Evolutionary conservation across 2,113 vertebrate species (phyloP), one percentile per base, ranked within the genome.

Genomic region (Deroptyus accipitrinus): DNA sequence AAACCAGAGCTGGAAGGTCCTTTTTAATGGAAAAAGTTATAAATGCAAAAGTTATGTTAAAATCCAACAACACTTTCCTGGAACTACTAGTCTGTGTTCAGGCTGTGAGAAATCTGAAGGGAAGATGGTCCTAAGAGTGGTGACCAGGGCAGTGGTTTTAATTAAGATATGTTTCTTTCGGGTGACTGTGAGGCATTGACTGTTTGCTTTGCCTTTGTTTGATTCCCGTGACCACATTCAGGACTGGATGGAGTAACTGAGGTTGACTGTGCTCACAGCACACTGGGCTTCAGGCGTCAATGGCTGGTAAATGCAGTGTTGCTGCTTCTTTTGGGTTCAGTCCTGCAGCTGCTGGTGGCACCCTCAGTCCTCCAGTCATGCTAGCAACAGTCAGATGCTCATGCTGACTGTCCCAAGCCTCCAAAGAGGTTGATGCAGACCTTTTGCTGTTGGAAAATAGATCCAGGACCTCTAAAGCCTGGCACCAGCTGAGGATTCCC

Each of bases 341-440:
- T 30, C 66, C 77, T 55, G 24, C 27, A 49, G 37, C 46, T n/a
- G 80, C 4, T 7, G 18, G 15, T 23, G 61, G 2, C 30, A 61
- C 67, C 51, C 44, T 0, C 1, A 20, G 49, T 9, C 37, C 13
- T 35, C 18, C 9, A 2, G 7, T 6, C 61, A 37, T 67, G 42
- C 48, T 6, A 28, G 46, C 31, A 75, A 48, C 11, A 73, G 13
- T 19, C 52, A 33, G 49, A 39, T 28, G 51, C 4, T 72, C 57
- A 33, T 3, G 0, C 6, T 6, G 4, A 2, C 51, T 24, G 19
- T 44, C 44, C 41, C 55, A 35, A 42, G 30, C 19, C 54, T 44
- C 46, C 30, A 11, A 14, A 7, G 41, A 41, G 55, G 16, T 41
- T 44, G n/a, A 68, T 20, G 11, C 24, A 84, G 42, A 79, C 11